Base-by-base conservation (phyloP, 2,888 invertebrate species). In the Drosophila colorata region DNA sequence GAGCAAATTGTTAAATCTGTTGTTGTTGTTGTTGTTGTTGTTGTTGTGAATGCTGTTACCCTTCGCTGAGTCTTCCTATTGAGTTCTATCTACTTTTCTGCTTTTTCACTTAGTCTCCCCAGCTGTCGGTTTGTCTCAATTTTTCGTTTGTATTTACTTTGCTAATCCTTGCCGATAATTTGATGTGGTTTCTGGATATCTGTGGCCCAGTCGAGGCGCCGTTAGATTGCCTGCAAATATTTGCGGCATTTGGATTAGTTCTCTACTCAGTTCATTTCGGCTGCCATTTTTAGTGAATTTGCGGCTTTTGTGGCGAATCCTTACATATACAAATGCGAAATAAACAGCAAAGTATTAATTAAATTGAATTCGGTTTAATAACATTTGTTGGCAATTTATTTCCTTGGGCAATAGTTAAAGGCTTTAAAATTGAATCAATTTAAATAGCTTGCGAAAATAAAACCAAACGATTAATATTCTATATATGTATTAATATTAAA, bases 121-220 rank as follows among this genome's bases (percentile, higher is more conserved):
- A 53, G 51, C 69, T 56, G 55, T 37, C 56, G 20, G 44, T 44
- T 44, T 57, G 37, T 63, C 55, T 61, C 52, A 61, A 60, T 77
- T 68, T 63, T 81, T 68, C 60, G 78, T 71, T 66, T 63, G 67
- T 78, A 68, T 78, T 81, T 71, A 52, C 63, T 74, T 61, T 69
- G 49, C 71, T 68, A 78, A 78, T 78, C 71, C 78, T 64, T 59
- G 68, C 58, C 58, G 60, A 71, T 78, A 71, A 79, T 78, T 81
- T 79, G 41, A 33, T 69, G 73, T 66, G 56, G 60, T 63, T 64
- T 53, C 20, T n/a, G 41, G 28, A 37, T 33, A 13, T 44, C 43
- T 58, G 35, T 46, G 47, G 64, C 37, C 33, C 41, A 35, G 40
- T 14, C 18, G 20, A 28, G 41, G n/a, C 49, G 7, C 38, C 51